These are phyloP conservation scores for Megaustenia siamemsis DNA, from an alignment of 2,888 invertebrate genomes.

Conservation along the genomic window DNA sequence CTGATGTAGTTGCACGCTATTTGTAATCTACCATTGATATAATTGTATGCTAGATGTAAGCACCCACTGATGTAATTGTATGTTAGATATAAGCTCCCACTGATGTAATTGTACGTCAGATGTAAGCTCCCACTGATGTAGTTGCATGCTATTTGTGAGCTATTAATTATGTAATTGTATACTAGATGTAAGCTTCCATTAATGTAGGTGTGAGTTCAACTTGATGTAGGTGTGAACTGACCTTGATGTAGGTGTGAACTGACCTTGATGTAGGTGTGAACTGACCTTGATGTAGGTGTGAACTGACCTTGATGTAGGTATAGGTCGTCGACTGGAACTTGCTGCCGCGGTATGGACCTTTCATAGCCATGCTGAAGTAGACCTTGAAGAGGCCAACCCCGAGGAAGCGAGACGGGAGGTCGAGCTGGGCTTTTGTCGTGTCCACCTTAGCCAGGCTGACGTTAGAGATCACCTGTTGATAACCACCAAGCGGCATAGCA, in stretches of 20 bases:
- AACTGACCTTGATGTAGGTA: constrained; percentile 54
- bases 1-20: constrained; percentile 48
- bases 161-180: too few species aligned
- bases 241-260: too few species aligned
- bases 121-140: constrained; percentile 48
- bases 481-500: too few species aligned
- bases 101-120: too few species aligned
- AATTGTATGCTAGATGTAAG: background rate
- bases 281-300: background rate
- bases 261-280: constrained; percentile 16
- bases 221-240: constrained; percentile 53
- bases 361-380: constrained; percentile 74
- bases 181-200: background rate
- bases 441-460: constrained; percentile 44
- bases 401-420: constrained; percentile 70
- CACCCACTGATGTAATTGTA: too few species aligned
- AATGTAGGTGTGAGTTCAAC: constrained; percentile 21
- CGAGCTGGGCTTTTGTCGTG: constrained; percentile 61
- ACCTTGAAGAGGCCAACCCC: constrained; percentile 77
- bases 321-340: constrained; percentile 49
- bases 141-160: constrained; percentile 53
- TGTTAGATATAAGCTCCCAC: too few species aligned
- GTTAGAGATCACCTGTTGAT: constrained; percentile 17
- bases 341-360: constrained; percentile 40
- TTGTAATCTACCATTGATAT: background rate